Evolutionary conservation across 2,797 vertebrate genomes (phyloP), one percentile per base, ranked within the genome.

Genomic region (Coilia nasus): DNA sequence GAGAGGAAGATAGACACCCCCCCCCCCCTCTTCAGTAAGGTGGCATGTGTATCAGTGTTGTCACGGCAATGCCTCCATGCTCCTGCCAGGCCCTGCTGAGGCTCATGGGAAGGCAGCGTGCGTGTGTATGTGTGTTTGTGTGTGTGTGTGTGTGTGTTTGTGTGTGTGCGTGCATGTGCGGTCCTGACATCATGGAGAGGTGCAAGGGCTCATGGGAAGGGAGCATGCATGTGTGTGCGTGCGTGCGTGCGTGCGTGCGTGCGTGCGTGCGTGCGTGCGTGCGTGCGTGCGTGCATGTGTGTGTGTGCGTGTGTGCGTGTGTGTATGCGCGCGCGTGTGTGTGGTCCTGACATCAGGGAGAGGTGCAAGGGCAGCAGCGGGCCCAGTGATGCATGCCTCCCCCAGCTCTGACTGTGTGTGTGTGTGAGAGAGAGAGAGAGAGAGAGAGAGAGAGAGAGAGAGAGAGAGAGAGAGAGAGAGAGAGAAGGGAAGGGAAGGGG

Each of bases 341-440:
- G 19, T 7, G 9, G 15, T 78, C 71, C 71, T 78, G 71, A 78
- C 60, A 78, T 75, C 41, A 86, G 41, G 59, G 59, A n/a, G 28
- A 84, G 28, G 71, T 78, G 71, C 80, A 81, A 82, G 83, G 71
- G 71, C 71, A 78, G 71, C 71, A 78, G 67, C 67, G 31, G 67
- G 67, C 67, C 67, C 67, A 71, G 67, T 35, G 67, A 71, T 71
- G 67, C 67, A 71, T 71, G 67, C 67, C 28, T 71, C 31, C 67
- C 67, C 28, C 67, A 31, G 28, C 67, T 28, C 28, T 71, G 28
- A 14, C 25, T 64, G 60, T 64, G 60, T 64, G 59, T 62, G 60
- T 64, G 60, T 64, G 60, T 78, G 71, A 11, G 57, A 0, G 57
- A 11, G 57, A 11, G 57, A 11, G 57, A 2, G 57, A 2, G 57